These are phyloP conservation scores for Drosophila sp. DNA, from an alignment of 1,140 invertebrate species.

Conservation along the genomic window DNA sequence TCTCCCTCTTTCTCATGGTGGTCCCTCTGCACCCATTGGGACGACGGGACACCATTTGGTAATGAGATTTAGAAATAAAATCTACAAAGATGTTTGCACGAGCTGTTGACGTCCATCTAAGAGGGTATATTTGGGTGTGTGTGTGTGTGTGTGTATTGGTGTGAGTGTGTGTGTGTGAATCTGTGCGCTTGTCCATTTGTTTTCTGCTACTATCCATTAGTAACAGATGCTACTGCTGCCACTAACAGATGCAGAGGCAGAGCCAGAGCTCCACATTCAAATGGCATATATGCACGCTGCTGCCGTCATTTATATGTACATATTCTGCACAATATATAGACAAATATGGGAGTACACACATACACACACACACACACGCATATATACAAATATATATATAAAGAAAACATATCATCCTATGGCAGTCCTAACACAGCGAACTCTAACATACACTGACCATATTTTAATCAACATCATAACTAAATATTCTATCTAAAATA, in stretches of 20 bases:
- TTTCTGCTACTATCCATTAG: constrained; percentile 77
- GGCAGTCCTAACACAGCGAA: neutral
- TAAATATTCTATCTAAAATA: too few species aligned
- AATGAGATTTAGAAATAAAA: constrained; percentile 81
- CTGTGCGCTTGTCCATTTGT: constrained; percentile 74
- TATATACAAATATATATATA: constrained; percentile 21
- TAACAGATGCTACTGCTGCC: constrained; percentile 74
- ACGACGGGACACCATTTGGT: constrained; percentile 80
- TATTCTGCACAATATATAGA: constrained; percentile 31
- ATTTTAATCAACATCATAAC: neutral
- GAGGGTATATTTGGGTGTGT: constrained; percentile 25
- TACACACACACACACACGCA: constrained; percentile 17
- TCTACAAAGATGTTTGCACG: constrained; percentile 79
- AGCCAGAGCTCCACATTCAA: constrained; percentile 58
- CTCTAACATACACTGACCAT: constrained; percentile 2
- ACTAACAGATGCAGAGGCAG: constrained; percentile 45
- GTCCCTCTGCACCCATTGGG: constrained; percentile 47
- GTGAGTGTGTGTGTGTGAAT: constrained; percentile 45
- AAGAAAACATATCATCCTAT: constrained; percentile 8
- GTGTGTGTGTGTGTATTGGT: constrained; percentile 16
- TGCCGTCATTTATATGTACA: constrained; percentile 56
- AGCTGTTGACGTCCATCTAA: constrained; percentile 68
- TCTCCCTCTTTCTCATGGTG: neutral
- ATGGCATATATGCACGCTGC: constrained; percentile 65
- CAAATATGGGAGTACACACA: constrained; percentile 15